Base-by-base conservation (phyloP, 1,140 invertebrate species). In the Heliothis virescens region DNA sequence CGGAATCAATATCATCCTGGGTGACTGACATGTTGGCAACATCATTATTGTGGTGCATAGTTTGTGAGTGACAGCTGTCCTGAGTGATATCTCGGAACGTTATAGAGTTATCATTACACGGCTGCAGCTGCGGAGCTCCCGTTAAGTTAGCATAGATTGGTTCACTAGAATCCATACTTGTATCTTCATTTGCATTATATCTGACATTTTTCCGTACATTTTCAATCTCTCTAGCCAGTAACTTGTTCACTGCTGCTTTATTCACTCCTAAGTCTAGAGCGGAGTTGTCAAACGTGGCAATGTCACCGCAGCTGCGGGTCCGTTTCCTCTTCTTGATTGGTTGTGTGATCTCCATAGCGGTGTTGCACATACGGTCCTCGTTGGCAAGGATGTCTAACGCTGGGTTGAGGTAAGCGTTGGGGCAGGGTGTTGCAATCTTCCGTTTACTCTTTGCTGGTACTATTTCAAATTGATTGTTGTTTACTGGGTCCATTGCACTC, bases 391-490 rank as follows among this genome's bases (percentile, higher is more conserved):
- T 83, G 62, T 95, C 94, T 13, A 95, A 79, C 0, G 91, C 95
- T 18, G 95, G 95, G 73, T 95, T 95, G 5, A 94, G 82, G 73
- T 94, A 95, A 0, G 90, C 92, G 73, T 94, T 95, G 0, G 89
- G 80, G 41, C 90, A 89, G 0, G 91, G 88, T n/a, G 89, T 80
- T 5, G 90, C 84, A 18, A 91, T 85, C 63, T 95, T 95, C 63
- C 95, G 71, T 78, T 95, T 94, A 16, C 80, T 91, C 55, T 91
- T 85, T 60, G 81, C 84, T n/a, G 88, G 89, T 82, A 89, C 90
- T 2, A 95, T 86, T 88, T 95, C 94, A 83, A 94, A 94, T 77
- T 92, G 89, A 77, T 95, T 95, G 80, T 95, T 95, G 83, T 95
- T 88, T n/a, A 95, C 81, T 11, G 89, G 81, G 57, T 92, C 88